Base-by-base conservation (phyloP, 2,888 invertebrate genomes). In the Thecocarcelia acutangulata region DNA sequence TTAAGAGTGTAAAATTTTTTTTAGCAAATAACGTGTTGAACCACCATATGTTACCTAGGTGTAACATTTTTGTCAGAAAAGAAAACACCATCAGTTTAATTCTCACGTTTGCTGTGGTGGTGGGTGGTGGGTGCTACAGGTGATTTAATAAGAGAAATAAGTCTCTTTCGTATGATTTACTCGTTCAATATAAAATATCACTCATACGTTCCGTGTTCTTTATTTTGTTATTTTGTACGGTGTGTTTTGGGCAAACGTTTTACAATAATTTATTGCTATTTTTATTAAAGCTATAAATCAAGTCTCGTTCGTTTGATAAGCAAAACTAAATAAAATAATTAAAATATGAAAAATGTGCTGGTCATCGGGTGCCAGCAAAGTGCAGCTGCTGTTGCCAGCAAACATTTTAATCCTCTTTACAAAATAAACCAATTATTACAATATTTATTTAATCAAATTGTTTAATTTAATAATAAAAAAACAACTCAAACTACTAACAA, bases 361-460 rank as follows among this genome's bases (percentile, higher is more conserved):
- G n/a, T n/a, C n/a, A 42, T 42, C 42, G 13, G 11, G 11, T 17
- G 4, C 9, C 46, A 46, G 8, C 33, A 6, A 9, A 33, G 8
- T 8, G n/a, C 33, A 33, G 33, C 33, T 8, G 9, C 5, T 6
- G 33, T 33, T 1, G 9, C 24, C 24, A 8, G 9, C 15, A 56
- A 40, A 37, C 17, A 58, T 19, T 37, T 56, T 58, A 5, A 37
- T 28, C 1, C 12, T 5, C 13, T 42, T n/a, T n/a, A 15, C 17
- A 5, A n/a, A 13, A 37, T 21, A 54, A 63, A 37, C 12, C 17
- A 44, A 54, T 73, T 46, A 64, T 15, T 52, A 15, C 4, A 19
- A 48, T 58, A 58, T 42, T 74, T 64, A 56, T 61, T 76, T 19
- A 48, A 54, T 44, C 61, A 76, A 76, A 44, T 58, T 66, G 64